phyloP scores from a whole-genome alignment of 2,888 invertebrate genomes.

The Agrilus mali region DNA sequence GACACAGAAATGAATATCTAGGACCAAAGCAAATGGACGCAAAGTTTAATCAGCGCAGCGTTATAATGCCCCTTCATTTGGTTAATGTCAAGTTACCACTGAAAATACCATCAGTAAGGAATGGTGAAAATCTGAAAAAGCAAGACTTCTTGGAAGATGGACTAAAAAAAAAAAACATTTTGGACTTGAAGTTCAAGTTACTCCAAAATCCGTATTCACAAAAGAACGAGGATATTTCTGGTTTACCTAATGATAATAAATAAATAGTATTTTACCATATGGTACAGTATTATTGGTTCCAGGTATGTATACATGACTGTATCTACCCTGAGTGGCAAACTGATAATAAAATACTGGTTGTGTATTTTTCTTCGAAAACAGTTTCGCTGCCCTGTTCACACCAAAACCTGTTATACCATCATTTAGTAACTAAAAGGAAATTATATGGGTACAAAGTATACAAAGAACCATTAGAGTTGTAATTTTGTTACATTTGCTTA shows the following conservation, averaged over 20 bases:
- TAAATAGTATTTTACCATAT: slow-evolving; percentile 12
- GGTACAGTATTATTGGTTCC: slow-evolving; percentile 29
- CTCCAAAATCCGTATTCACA: background rate
- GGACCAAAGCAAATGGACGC: no score
- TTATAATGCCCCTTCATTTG: no score
- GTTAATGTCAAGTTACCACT: no score
- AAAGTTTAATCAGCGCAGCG: no score
- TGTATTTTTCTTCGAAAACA: slow-evolving; percentile 42
- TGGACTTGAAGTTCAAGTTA: background rate
- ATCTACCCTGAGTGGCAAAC: slow-evolving; percentile 47
- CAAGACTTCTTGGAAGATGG: background rate
- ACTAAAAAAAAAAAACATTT: no score
- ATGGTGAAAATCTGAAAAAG: background rate
- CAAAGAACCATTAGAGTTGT: background rate
- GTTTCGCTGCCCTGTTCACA: slow-evolving; percentile 45
- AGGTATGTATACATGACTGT: slow-evolving; percentile 42
- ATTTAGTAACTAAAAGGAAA: slow-evolving; percentile 36
- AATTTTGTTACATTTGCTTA: slow-evolving; percentile 15
- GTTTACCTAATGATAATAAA: no score
- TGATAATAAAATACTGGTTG: slow-evolving; percentile 47
- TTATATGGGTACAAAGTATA: background rate
- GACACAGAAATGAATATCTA: no score
- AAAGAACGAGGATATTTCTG: background rate
- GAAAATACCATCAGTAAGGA: background rate
- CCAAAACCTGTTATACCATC: slow-evolving; percentile 47